phyloP scores from a whole-genome alignment of 2,888 invertebrate species.

The Allolobophora icterica region DNA sequence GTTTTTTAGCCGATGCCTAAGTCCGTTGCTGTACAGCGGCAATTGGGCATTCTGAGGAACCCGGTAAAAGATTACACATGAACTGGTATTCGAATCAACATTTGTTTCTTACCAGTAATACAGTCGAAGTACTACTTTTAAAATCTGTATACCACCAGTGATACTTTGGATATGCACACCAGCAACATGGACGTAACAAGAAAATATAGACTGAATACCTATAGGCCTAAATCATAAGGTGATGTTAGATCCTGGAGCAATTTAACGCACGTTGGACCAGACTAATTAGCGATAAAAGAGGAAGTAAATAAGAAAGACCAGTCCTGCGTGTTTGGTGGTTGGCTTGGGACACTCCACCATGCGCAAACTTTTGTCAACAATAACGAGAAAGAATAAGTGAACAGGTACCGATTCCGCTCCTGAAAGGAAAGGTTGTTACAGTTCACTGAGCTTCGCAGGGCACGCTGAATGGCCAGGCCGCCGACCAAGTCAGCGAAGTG shows the following conservation, averaged over 20 bases:
- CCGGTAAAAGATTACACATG: no score
- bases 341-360: no score
- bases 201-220: no score
- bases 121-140: no score
- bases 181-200: no score
- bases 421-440: not conserved
- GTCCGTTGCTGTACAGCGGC: no score
- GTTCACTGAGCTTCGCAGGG: not conserved
- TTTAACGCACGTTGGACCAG: not conserved
- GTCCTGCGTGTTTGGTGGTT: not conserved
- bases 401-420: not conserved
- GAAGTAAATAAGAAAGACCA: not conserved
- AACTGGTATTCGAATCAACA: no score
- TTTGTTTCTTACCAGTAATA: no score
- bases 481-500: not conserved
- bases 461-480: constrained; percentile 9
- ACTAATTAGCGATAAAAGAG: not conserved
- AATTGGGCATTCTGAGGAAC: no score
- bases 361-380: not conserved
- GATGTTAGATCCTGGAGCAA: not conserved
- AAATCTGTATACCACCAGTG: no score
- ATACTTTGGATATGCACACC: no score
- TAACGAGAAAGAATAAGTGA: not conserved
- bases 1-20: no score
- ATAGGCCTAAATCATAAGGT: not conserved